Conservation (phyloP, 2,797 vertebrate genomes). For the Monodelphis domestica region DNA sequence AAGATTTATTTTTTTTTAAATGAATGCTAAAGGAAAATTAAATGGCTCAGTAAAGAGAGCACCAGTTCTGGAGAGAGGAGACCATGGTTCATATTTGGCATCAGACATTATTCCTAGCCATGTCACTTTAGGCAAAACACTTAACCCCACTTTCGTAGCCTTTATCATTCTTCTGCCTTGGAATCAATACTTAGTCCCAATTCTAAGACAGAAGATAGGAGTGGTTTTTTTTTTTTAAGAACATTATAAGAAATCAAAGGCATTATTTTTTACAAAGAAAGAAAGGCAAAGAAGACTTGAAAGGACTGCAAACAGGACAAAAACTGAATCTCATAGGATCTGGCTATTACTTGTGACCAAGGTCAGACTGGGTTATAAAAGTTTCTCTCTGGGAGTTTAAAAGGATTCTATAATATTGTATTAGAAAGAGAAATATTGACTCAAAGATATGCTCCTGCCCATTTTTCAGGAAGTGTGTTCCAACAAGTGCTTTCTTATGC, state of each 20-base stretch:
- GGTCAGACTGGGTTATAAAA: not conserved
- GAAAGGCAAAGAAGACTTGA: not conserved
- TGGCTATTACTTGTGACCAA: not conserved
- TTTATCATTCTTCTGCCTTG: too few relatives aligned
- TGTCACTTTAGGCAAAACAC: too few relatives aligned
- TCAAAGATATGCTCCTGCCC: not conserved
- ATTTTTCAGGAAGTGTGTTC: not conserved
- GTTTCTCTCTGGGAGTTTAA: not conserved
- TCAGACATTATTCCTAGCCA: too few relatives aligned
- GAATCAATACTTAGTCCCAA: too few relatives aligned
- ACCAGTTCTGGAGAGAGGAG: too few relatives aligned
- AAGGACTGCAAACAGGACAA: not conserved
- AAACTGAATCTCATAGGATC: conserved; percentile 4
- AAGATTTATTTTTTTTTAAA: not conserved
- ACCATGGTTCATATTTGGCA: too few relatives aligned
- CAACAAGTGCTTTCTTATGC: not conserved
- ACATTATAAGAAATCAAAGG: not conserved
- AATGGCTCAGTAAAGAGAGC: too few relatives aligned
- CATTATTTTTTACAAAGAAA: not conserved
- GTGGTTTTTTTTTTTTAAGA: too few relatives aligned
- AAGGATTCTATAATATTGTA: not conserved
- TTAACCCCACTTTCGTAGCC: too few relatives aligned
- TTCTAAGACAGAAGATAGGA: too few relatives aligned
- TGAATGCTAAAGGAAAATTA: too few relatives aligned
- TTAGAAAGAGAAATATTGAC: not conserved